Percentiles rank a stretch among this genome's conserved stretches.
Conservation (phyloP, 2,113 vertebrate genomes). For the Cariama cristata region DNA sequence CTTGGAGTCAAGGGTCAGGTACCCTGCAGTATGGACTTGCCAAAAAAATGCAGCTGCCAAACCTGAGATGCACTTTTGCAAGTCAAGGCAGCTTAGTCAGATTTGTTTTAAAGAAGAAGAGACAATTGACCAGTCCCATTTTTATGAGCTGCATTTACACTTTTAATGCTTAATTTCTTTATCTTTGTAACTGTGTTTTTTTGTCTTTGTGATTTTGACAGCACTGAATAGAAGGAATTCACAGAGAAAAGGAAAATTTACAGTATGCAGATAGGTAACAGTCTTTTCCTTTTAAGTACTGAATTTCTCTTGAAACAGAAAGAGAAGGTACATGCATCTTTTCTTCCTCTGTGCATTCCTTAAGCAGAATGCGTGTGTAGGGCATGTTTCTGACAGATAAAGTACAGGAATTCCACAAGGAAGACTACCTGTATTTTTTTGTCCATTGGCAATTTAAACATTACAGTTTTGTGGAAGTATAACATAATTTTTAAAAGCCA, state of each 20-base stretch:
- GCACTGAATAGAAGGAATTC: slow-evolving; percentile 32
- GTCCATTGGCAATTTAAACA: neutral
- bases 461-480: neutral
- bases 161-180: neutral
- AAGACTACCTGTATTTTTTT: neutral
- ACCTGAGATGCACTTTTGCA: neutral
- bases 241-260: slow-evolving; percentile 26
- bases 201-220: slow-evolving; percentile 14
- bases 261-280: slow-evolving; percentile 2
- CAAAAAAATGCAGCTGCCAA: neutral
- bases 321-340: neutral
- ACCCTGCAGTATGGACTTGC: neutral
- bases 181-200: neutral
- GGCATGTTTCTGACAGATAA: neutral
- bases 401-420: neutral
- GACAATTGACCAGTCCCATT: neutral
- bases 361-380: neutral
- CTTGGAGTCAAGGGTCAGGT: neutral
- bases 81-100: neutral
- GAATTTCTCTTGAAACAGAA: slow-evolving; percentile 36
- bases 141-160: slow-evolving; percentile 29
- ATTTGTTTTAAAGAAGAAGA: neutral
- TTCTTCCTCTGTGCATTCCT: neutral
- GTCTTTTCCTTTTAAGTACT: slow-evolving; percentile 14
- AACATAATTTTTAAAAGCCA: neutral